Base-by-base conservation (phyloP, 2,888 invertebrate genomes). In the Ochlodes sylvanus region DNA sequence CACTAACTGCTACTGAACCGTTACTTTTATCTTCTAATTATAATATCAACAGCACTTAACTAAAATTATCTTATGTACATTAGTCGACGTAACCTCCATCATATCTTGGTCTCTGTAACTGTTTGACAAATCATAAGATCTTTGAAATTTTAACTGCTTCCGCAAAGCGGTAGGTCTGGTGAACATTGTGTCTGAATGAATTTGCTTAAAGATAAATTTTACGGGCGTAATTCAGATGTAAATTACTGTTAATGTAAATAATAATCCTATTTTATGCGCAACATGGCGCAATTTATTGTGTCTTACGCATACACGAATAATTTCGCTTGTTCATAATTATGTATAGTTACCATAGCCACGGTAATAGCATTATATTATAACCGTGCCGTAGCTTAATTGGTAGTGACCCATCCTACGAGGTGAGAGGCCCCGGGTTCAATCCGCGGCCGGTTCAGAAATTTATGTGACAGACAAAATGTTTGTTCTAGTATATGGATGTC, bases 1-100 rank as follows among this genome's bases (percentile, higher is more conserved):
- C 27, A 34, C 56, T 32, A 64, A 27, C 42, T 47, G 68, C 71
- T 65, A 70, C 71, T 71, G 71, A 63, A 62, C 9, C 19, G 15
- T 47, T 52, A 58, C 14, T n/a, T 15, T 1, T 17, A 64, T 56
- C 44, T 32, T 41, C 34, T 47, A 47, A 50, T 50, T 50, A 19
- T 54, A 63, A 42, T 63, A 63, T 55, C 42, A 55, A 15, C 55
- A 19, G 42, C 42, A 63, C 17, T 50, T 55, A 63, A 54, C 63
- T 55, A 63, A 54, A 54, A 63, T 63, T 55, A 63, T 63, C 54
- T 63, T 55, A 27, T 63, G 63, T 42, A 54, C 54, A 42, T 50
- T 57, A 41, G 34, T 34, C 38, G 17, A 47, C 34, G 34, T 17
- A 47, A n/a, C 4, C 38, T 57, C 57, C 56, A 64, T 14, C 19